phyloP scores from a whole-genome alignment of 23 tunicate genomes.

The Clavelina lepadiformis region DNA sequence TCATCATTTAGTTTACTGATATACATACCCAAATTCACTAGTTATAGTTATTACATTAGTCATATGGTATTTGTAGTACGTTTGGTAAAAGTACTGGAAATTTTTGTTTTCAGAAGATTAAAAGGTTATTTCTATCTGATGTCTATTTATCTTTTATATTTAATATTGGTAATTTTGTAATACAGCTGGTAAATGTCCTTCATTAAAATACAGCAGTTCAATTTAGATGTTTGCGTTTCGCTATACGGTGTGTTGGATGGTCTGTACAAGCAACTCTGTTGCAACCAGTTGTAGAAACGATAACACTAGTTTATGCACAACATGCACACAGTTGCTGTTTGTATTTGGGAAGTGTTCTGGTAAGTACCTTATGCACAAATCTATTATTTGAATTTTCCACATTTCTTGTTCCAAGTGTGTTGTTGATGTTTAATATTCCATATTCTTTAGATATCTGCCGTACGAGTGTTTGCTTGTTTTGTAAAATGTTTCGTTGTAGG shows the following conservation, averaged over 20 bases:
- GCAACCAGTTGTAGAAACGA: conserved; percentile 37
- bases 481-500: conserved; percentile 35
- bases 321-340: conserved; percentile 88
- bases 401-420: too few species aligned
- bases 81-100: neutral
- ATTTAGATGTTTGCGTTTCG: conserved; percentile 73
- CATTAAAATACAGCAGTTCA: neutral
- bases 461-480: neutral
- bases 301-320: conserved; percentile 37
- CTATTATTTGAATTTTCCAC: too few species aligned
- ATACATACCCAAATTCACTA: too few species aligned
- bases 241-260: conserved; percentile 58
- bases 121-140: neutral
- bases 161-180: too few species aligned
- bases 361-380: too few species aligned
- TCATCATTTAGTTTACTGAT: too few species aligned
- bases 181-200: neutral
- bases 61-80: neutral
- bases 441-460: neutral
- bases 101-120: neutral
- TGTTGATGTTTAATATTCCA: too few species aligned
- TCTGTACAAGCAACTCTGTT: conserved; percentile 38
- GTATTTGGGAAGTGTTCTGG: conserved; percentile 93
- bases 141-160: too few species aligned
- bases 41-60: neutral